These are phyloP conservation scores for Hyperopisus bebe DNA, from an alignment of 2,113 vertebrate genomes.

Conservation along the genomic window DNA sequence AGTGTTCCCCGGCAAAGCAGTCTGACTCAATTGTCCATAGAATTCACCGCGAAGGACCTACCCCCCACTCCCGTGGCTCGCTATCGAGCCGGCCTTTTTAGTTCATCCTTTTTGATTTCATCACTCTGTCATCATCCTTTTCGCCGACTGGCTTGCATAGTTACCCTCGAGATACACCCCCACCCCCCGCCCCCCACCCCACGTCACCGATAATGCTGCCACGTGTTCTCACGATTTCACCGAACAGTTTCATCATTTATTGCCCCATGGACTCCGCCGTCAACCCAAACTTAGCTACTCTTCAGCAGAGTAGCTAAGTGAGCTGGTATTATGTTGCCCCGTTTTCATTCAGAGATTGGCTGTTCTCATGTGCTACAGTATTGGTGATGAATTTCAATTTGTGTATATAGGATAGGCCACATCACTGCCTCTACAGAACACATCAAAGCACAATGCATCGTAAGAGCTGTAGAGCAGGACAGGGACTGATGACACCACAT, in stretches of 20 bases:
- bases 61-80: neutral
- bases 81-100: neutral
- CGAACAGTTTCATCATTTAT: conserved; percentile 10
- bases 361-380: neutral
- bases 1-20: neutral
- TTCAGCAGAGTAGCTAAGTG: neutral
- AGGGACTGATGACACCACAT: neutral
- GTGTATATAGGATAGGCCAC: neutral
- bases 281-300: neutral
- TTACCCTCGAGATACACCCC: neutral
- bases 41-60: neutral
- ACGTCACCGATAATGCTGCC: conserved; percentile 1
- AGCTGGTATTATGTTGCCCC: neutral
- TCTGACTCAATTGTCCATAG: neutral
- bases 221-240: neutral
- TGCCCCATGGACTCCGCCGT: neutral
- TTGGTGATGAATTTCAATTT: neutral
- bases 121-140: conserved; percentile 10
- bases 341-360: neutral
- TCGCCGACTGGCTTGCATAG: neutral
- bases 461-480: neutral
- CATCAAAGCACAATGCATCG: neutral
- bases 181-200: neutral
- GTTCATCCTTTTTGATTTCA: conserved; percentile 6
- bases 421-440: neutral